Percentiles rank a stretch among this genome's conserved stretches.
Evolutionary conservation across 1,140 invertebrate genomes (phyloP).

Genomic region (Sycobia sp.): DNA sequence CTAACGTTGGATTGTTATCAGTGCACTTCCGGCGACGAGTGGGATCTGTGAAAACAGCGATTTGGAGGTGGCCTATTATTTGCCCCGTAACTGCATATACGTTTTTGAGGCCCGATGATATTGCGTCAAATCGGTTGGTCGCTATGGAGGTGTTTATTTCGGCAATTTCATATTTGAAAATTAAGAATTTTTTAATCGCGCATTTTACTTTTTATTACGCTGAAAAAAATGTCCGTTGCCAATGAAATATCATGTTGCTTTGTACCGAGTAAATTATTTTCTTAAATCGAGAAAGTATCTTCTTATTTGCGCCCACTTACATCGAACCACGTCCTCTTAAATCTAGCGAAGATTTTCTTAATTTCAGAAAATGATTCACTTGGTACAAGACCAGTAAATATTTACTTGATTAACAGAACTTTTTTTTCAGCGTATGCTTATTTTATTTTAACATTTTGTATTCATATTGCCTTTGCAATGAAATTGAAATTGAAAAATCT

Average conservation of each 20-base stretch:
- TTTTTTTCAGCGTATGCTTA: no score
- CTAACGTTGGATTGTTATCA: constrained; percentile 77
- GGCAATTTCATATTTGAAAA: background rate
- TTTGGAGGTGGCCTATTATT: constrained; percentile 68
- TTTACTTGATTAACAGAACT: no score
- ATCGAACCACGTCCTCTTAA: no score
- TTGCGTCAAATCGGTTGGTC: constrained; percentile 83
- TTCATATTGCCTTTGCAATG: no score
- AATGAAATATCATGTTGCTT: no score
- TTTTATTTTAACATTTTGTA: no score
- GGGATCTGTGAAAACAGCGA: constrained; percentile 78
- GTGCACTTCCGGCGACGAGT: constrained; percentile 74
- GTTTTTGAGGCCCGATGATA: constrained; percentile 81
- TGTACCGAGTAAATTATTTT: no score
- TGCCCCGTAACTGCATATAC: constrained; percentile 71
- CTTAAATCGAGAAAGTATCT: no score
- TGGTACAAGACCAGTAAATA: no score
- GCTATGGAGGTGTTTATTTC: constrained; percentile 54
- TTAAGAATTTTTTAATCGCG: constrained; percentile 5
- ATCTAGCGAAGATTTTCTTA: no score
- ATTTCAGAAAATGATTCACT: background rate
- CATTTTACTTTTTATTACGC: constrained; percentile 9
- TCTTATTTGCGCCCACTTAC: no score
- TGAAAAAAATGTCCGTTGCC: background rate
- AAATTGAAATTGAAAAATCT: no score